Conservation (phyloP, 1,140 invertebrate species). For the Acromyrmex heyeri region DNA sequence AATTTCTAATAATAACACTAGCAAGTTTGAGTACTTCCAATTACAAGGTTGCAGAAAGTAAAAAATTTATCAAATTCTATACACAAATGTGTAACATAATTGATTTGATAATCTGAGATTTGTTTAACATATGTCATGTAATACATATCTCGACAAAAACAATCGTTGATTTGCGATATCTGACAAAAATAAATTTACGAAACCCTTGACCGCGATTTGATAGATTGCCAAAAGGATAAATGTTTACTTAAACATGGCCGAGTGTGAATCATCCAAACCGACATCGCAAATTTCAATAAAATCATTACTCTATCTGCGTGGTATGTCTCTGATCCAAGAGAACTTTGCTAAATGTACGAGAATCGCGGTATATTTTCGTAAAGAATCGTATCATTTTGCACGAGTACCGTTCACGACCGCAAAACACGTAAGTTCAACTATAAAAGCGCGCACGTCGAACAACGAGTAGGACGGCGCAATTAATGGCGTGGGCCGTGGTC, state of each 20-base stretch:
- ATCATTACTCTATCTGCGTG: background rate
- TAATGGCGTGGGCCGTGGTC: constrained; percentile 81
- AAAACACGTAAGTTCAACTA: constrained; percentile 63
- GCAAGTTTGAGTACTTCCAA: background rate
- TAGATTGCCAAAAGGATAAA: constrained; percentile 18
- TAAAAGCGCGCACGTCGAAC: constrained; percentile 67
- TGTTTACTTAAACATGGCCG: constrained; percentile 22
- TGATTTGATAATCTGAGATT: background rate
- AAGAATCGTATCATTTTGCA: background rate
- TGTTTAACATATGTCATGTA: background rate
- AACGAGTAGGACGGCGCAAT: constrained; percentile 77
- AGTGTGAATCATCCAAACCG: background rate
- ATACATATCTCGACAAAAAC: background rate
- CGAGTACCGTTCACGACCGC: background rate
- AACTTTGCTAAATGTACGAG: background rate
- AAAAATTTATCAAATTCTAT: too few species aligned
- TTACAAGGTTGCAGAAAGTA: background rate
- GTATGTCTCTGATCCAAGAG: background rate
- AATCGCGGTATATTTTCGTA: background rate
- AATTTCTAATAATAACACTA: background rate
- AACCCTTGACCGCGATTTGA: constrained; percentile 14
- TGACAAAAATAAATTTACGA: constrained; percentile 1
- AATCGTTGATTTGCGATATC: background rate
- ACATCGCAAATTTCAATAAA: background rate
- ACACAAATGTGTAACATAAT: background rate